Evolutionary conservation across 1,140 invertebrate species (phyloP), one percentile per base, ranked within the genome.

Genomic region (Acromyrmex charruanus): DNA sequence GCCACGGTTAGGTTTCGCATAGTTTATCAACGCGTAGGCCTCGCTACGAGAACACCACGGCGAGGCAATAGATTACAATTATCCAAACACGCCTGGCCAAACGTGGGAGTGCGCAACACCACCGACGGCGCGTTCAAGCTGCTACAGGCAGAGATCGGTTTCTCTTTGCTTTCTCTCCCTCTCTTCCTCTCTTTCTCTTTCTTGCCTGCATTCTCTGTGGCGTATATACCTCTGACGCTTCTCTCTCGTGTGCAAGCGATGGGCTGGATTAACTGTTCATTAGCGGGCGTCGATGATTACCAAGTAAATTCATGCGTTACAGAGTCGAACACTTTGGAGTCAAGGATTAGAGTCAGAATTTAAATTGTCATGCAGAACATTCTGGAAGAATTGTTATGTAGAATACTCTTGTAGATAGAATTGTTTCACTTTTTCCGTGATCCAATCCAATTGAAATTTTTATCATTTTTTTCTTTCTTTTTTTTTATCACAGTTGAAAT

Each of bases 61-160:
- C 80, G 63, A 89, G 85, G 92, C 92, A 92, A 93, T 93, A 93
- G 92, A 93, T 93, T 93, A 93, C 92, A 93, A 93, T 93, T 93
- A 93, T 93, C 92, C 91, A 90, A 91, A 93, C 92, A 92, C 91
- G 89, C 90, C 88, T 86, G 66, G 85, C 66, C 75, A 88, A 90
- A 91, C 91, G 91, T 92, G 91, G 91, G 90, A 92, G 90, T 92
- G 81, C 61, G 77, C 87, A 74, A 68, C 81, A 77, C 77, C 31
- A 77, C 72, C 31, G 55, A 74, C 87, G 87, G 77, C 75, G 72
- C 66, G 51, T 31, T 88, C 55, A 59, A 71, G 72, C 69, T 79
- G 63, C 69, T 88, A 21, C 39, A 55, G 49, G 12, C 72, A 28
- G 63, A 89, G 69, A 89, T 89, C 71, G 68, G 75, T 86, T 80